Evolutionary conservation across 2,888 invertebrate genomes (phyloP).

Genomic region (Caenorhabditis becei): DNA sequence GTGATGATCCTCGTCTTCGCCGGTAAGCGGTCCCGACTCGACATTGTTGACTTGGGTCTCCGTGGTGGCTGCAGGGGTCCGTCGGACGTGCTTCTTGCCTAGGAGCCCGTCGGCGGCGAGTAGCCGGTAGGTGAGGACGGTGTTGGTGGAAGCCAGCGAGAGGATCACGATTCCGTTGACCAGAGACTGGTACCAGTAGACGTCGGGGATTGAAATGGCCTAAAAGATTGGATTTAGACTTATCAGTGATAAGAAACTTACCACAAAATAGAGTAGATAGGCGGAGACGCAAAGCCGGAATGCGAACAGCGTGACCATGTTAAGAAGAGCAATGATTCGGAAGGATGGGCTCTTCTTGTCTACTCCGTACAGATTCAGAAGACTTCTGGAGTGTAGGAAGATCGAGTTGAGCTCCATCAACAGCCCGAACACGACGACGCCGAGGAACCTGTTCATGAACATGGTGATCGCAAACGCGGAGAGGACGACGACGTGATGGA

Average conservation of each 20-base stretch:
- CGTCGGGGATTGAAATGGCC: conserved; percentile 61
- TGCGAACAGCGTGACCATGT: conserved; percentile 78
- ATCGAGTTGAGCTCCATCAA: conserved; percentile 81
- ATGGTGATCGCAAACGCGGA: conserved; percentile 75
- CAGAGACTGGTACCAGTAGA: conserved; percentile 70
- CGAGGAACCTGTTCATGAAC: conserved; percentile 73
- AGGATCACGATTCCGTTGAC: conserved; percentile 74
- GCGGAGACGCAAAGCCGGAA: conserved; percentile 78
- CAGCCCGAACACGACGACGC: conserved; percentile 79
- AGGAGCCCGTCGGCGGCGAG: conserved; percentile 80
- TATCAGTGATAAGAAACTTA: conserved; percentile 25
- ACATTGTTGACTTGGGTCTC: conserved; percentile 40
- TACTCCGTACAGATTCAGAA: conserved; percentile 73
- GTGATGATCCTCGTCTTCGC: conserved; percentile 45
- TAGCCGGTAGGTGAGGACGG: conserved; percentile 79
- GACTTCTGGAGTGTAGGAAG: conserved; percentile 74
- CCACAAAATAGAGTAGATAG: conserved; percentile 77
- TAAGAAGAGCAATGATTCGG: conserved; percentile 78
- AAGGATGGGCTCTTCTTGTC: conserved; percentile 75
- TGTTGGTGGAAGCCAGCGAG: conserved; percentile 76
- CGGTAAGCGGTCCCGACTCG: conserved; percentile 42
- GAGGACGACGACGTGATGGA: conserved; percentile 80
- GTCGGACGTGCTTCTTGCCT: conserved; percentile 60
- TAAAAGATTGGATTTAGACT: too few species aligned
- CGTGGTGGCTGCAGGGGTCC: conserved; percentile 58